These are phyloP conservation scores for Torymus texanus DNA, from an alignment of 2,888 invertebrate genomes.

Conservation along the genomic window DNA sequence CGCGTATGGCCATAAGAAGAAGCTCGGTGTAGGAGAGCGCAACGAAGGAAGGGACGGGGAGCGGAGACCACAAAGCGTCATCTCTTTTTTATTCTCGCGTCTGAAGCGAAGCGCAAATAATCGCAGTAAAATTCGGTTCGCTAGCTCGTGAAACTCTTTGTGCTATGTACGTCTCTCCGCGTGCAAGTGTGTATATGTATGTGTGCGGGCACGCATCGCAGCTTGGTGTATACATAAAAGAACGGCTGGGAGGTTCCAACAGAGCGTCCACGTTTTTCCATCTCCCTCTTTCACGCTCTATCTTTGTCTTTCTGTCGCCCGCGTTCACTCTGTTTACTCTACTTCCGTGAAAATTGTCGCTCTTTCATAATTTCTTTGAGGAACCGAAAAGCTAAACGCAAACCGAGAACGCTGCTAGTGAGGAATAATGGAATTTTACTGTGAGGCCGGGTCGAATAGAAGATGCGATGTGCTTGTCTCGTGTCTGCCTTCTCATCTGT, in stretches of 20 bases:
- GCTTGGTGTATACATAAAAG: conserved; percentile 12
- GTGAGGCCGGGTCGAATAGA: neutral
- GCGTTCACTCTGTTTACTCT: neutral
- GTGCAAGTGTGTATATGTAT: neutral
- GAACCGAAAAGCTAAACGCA: neutral
- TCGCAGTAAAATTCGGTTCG: conserved; percentile 54
- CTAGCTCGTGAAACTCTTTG: conserved; percentile 55
- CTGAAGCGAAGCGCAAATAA: conserved; percentile 46
- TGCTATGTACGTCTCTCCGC: conserved; percentile 11
- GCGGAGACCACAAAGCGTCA: conserved; percentile 5
- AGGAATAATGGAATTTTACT: conserved; percentile 26
- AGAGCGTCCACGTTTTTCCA: neutral
- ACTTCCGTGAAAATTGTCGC: neutral
- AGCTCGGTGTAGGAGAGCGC: no score
- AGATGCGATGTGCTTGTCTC: no score
- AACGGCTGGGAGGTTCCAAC: neutral
- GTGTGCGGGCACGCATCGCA: neutral
- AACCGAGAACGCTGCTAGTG: neutral
- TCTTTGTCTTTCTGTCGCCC: neutral
- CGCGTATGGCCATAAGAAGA: no score
- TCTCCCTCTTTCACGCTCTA: neutral
- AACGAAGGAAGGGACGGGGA: neutral
- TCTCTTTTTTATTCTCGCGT: conserved; percentile 33
- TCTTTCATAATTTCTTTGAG: conserved; percentile 22
- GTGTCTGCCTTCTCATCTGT: no score